These are phyloP conservation scores for Serripes groenlandicus DNA, from an alignment of 2,888 invertebrate genomes.

Conservation along the genomic window DNA sequence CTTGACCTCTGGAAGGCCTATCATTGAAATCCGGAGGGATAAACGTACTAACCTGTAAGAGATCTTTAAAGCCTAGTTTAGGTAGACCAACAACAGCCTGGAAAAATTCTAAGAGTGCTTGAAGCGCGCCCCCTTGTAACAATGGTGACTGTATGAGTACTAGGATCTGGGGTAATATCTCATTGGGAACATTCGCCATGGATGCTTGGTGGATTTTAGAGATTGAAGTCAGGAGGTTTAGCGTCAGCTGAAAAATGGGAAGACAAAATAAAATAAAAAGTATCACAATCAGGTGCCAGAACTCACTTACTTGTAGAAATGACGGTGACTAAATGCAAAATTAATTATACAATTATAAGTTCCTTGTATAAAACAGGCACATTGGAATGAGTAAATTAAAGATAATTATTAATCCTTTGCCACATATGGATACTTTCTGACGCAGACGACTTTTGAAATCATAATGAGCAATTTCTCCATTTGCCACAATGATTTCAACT, in stretches of 20 bases:
- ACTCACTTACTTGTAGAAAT: no score
- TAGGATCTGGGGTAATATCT: constrained; percentile 90
- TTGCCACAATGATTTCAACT: no score
- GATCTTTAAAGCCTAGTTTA: constrained; percentile 91
- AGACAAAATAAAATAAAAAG: no score
- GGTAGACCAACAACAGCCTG: constrained; percentile 95
- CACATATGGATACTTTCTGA: no score
- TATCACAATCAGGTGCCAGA: no score
- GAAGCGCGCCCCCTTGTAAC: constrained; percentile 96
- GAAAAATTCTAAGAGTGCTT: constrained; percentile 96
- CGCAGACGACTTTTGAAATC: no score
- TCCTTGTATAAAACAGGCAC: no score
- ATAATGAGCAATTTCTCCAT: no score
- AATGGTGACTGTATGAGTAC: constrained; percentile 95
- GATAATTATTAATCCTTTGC: no score
- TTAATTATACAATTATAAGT: no score
- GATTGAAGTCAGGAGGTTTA: constrained; percentile 85
- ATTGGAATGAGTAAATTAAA: no score
- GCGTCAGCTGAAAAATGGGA: constrained; percentile 82
- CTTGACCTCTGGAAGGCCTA: not conserved
- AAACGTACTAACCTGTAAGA: constrained; percentile 89
- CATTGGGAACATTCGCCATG: constrained; percentile 79
- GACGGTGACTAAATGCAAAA: no score
- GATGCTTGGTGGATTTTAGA: constrained; percentile 81
- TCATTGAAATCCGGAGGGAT: not conserved